phyloP scores from a whole-genome alignment of 2,797 vertebrate species.

The Hirundo rustica region DNA sequence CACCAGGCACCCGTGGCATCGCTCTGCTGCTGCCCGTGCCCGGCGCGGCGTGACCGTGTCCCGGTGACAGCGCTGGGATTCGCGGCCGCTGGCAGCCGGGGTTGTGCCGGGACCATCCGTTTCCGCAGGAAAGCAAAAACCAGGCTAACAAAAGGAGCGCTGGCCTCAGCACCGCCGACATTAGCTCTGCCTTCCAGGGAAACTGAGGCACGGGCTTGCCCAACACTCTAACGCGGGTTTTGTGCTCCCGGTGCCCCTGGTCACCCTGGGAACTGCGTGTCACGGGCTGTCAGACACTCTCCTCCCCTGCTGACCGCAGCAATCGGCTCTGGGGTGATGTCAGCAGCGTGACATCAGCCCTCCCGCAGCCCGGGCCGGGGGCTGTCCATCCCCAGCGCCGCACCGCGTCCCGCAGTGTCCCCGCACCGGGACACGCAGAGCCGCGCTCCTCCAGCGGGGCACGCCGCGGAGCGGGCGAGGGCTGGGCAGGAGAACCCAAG shows the following conservation, averaged over 20 bases:
- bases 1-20: accelerated
- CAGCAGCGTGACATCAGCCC: neutral
- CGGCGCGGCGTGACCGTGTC: neutral
- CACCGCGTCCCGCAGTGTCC: no score
- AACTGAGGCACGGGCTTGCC: neutral
- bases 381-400: no score
- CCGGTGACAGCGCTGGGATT: neutral
- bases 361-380: no score
- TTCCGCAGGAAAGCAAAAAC: neutral
- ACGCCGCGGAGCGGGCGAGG: neutral
- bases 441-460: neutral
- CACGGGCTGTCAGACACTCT: neutral
- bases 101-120: neutral
- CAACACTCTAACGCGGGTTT: neutral
- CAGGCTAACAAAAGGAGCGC: neutral
- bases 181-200: neutral
- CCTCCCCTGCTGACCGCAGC: neutral
- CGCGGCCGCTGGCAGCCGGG: neutral
- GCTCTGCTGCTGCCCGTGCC: neutral
- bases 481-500: neutral
- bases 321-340: neutral
- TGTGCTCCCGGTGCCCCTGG: no score
- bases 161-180: neutral
- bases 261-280: neutral
- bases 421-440: neutral